Conservation (phyloP, 2,888 invertebrate genomes). For the Lasioglossum malachurum region DNA sequence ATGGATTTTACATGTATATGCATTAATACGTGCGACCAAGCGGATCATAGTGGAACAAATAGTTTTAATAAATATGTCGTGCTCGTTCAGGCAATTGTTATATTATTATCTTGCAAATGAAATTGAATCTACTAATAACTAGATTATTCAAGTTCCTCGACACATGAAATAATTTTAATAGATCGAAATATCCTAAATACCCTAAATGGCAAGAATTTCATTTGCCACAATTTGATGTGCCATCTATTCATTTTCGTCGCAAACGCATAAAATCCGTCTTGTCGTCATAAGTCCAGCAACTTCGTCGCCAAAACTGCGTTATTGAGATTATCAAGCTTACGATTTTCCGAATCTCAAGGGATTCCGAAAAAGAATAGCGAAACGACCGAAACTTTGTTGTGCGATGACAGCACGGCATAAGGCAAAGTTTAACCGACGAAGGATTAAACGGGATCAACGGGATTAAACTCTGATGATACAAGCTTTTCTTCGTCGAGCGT, state of each 20-base stretch:
- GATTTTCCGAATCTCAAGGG: constrained; percentile 11
- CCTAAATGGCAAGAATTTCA: no score
- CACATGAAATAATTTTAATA: no score
- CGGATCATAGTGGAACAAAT: neutral
- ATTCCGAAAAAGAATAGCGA: neutral
- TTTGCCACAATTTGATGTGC: no score
- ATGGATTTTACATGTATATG: neutral
- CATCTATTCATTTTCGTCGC: no score
- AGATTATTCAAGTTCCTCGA: no score
- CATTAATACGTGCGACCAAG: neutral
- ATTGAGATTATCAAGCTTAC: constrained; percentile 40
- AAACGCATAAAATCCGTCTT: neutral
- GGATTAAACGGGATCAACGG: constrained; percentile 32
- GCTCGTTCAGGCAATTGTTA: neutral
- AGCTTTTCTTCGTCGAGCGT: constrained; percentile 1
- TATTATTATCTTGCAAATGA: neutral
- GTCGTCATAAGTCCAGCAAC: neutral
- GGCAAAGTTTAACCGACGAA: constrained; percentile 17
- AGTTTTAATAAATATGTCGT: neutral
- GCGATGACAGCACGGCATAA: neutral
- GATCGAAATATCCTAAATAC: no score
- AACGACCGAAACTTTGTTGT: neutral
- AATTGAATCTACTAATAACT: neutral
- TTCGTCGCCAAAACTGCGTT: constrained; percentile 3
- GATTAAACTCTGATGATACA: constrained; percentile 30